A percentile compares a stretch with the other conserved stretches of the same genome.
Evolutionary conservation across 2,113 vertebrate genomes (phyloP).

Genomic region (Pachycephala philippinensis): DNA sequence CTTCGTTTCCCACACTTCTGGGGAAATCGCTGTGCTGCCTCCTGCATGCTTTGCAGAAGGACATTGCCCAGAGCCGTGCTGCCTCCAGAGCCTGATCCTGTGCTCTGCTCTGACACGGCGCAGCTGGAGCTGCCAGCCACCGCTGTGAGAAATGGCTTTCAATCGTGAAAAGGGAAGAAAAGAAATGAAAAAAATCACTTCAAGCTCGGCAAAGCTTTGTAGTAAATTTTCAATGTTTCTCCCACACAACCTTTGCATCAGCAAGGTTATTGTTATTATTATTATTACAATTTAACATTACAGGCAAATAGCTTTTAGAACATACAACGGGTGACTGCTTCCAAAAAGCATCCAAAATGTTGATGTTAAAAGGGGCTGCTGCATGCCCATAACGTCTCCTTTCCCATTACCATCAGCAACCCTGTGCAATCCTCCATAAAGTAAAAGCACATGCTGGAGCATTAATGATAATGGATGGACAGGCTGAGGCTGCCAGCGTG

Average conservation of each 20-base stretch:
- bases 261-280: neutral
- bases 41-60: neutral
- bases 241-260: neutral
- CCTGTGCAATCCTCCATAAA: neutral
- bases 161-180: neutral
- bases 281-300: neutral
- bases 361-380: neutral
- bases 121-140: neutral
- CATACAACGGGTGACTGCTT: neutral
- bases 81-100: neutral
- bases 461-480: neutral
- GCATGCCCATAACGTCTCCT: neutral
- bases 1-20: neutral
- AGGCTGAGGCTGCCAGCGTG: neutral
- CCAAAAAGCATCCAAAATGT: neutral
- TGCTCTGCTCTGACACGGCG: accelerated
- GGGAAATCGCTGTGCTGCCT: neutral
- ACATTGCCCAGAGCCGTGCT: accelerated
- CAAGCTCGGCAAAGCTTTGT: neutral
- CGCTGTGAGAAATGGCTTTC: neutral
- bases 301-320: constrained; percentile 18
- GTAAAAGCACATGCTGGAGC: constrained; percentile 8
- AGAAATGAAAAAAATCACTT: neutral
- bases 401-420: neutral
- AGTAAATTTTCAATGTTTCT: neutral